phyloP scores from a whole-genome alignment of 2,113 vertebrate species.

The Rana temporaria region DNA sequence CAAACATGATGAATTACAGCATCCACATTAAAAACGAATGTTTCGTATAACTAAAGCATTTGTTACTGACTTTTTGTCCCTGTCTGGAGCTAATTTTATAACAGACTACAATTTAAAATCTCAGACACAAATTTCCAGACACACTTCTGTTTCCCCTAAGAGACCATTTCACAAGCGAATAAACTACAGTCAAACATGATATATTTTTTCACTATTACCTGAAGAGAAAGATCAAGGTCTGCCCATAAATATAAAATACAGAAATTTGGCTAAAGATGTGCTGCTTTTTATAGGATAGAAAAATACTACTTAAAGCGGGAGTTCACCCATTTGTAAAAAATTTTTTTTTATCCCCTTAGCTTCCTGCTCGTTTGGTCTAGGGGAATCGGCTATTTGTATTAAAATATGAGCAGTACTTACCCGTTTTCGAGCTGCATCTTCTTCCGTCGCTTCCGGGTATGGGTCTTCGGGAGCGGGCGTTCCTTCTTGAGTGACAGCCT shows the following conservation, averaged over 20 bases:
- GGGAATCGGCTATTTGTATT: too few relatives aligned
- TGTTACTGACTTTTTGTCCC: conserved; percentile 65
- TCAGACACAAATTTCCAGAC: conserved; percentile 67
- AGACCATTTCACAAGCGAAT: conserved; percentile 67
- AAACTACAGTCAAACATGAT: conserved; percentile 70
- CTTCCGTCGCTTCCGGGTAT: too few relatives aligned
- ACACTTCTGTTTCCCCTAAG: conserved; percentile 61
- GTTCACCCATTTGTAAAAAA: too few relatives aligned
- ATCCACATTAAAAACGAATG: conserved; percentile 77
- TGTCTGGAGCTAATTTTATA: conserved; percentile 74
- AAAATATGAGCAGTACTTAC: too few relatives aligned
- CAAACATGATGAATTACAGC: conserved; percentile 63
- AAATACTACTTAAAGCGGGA: conserved; percentile 2
- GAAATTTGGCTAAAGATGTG: conserved; percentile 63
- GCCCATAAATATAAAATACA: conserved; percentile 65
- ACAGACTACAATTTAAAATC: conserved; percentile 70
- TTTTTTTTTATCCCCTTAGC: too few relatives aligned
- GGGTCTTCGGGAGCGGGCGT: too few relatives aligned
- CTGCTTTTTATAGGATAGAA: conserved; percentile 30
- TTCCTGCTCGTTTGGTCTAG: too few relatives aligned
- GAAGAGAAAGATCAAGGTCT: conserved; percentile 65
- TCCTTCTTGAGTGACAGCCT: too few relatives aligned
- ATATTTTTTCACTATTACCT: conserved; percentile 70
- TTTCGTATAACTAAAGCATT: conserved; percentile 69
- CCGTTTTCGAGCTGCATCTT: too few relatives aligned